Evolutionary conservation across 2,888 invertebrate genomes (phyloP).

Genomic region (Hyposoter dolosus): DNA sequence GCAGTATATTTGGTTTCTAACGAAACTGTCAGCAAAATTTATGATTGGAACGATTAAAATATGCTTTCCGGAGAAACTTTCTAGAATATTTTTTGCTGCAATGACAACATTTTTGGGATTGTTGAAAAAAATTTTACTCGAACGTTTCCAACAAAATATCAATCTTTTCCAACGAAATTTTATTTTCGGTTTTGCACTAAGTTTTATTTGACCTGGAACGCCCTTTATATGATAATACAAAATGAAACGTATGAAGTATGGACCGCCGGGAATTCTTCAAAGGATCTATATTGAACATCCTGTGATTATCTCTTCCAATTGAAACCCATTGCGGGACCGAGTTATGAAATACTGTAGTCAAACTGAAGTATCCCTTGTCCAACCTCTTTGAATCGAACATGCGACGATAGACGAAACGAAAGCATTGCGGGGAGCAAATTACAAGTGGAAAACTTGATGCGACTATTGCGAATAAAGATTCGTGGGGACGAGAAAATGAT

Average conservation of each 20-base stretch:
- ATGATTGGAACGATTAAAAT: no score
- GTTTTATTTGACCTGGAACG: neutral
- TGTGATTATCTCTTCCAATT: conserved; percentile 60
- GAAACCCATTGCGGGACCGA: conserved; percentile 48
- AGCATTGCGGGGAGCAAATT: no score
- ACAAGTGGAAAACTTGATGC: neutral
- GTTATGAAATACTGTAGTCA: conserved; percentile 28
- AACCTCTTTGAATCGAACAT: conserved; percentile 33
- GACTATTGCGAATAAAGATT: neutral
- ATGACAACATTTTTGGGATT: no score
- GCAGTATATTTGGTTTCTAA: no score
- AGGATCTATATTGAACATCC: conserved; percentile 56
- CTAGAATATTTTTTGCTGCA: no score
- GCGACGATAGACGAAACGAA: neutral
- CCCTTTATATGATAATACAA: neutral
- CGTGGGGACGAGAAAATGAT: neutral
- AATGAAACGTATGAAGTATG: neutral
- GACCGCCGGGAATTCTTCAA: conserved; percentile 34
- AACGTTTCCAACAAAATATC: no score
- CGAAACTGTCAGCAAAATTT: no score
- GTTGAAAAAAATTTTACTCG: no score
- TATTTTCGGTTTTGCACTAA: no score
- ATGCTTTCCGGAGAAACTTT: no score
- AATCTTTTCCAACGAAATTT: no score
- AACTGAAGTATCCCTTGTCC: neutral